Evolutionary conservation across 2,113 vertebrate genomes (phyloP).

Genomic region (Marmota monax): DNA sequence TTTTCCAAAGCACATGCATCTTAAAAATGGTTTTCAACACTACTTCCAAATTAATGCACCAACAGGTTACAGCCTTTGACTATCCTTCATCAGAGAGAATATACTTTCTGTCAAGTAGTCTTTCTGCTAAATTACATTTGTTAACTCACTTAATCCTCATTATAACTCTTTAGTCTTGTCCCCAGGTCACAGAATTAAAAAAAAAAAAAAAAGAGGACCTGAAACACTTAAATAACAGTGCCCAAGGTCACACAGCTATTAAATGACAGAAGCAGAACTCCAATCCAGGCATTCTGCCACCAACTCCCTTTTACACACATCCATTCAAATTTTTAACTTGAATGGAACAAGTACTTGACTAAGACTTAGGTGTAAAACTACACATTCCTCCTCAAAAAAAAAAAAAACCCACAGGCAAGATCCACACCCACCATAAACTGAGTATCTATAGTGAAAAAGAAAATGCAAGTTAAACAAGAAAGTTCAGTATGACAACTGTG

Average conservation of each 20-base stretch:
- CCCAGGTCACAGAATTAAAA: not conserved
- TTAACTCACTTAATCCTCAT: not conserved
- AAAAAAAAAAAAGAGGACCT: not conserved
- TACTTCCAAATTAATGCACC: constrained; percentile 3
- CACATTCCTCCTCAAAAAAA: accelerated
- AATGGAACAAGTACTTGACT: not conserved
- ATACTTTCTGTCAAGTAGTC: not conserved
- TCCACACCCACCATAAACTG: not conserved
- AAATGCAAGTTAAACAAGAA: not conserved
- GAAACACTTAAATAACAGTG: constrained; percentile 1
- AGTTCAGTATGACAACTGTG: not conserved
- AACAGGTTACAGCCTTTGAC: not conserved
- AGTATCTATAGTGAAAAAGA: not conserved
- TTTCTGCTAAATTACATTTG: not conserved
- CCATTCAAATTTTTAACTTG: not conserved
- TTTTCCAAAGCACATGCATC: not conserved
- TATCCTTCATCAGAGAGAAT: not conserved
- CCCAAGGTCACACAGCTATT: not conserved
- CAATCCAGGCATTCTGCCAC: not conserved
- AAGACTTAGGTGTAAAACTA: not conserved
- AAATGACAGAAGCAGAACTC: not conserved
- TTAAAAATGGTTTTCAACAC: not conserved
- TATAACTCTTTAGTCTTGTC: not conserved
- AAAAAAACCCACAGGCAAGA: not conserved
- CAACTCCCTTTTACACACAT: not conserved